phyloP scores from a whole-genome alignment of 1,140 invertebrate genomes.

The Anagrus nilaparvatae region DNA sequence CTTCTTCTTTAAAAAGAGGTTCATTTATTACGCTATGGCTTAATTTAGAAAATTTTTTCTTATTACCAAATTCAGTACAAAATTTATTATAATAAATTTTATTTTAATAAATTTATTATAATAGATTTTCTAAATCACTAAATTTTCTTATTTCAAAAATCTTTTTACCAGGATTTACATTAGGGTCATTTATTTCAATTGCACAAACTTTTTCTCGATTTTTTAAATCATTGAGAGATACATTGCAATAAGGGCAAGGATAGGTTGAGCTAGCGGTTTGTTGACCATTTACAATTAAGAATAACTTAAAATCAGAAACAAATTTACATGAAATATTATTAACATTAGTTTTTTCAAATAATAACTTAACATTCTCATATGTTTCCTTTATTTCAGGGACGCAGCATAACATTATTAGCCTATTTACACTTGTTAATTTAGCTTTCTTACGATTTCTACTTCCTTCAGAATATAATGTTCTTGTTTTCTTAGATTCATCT shows the following conservation, averaged over 20 bases:
- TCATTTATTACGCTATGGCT: constrained; percentile 4
- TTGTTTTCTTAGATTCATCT: background rate
- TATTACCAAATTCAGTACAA: background rate
- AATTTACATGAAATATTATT: too few species aligned
- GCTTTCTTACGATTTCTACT: too few species aligned
- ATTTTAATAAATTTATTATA: background rate
- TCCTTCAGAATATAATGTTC: background rate
- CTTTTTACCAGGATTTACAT: background rate
- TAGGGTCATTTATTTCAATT: background rate
- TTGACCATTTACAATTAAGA: constrained; percentile 2
- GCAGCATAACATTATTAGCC: too few species aligned
- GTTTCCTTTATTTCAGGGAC: too few species aligned
- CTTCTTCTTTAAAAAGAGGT: constrained; percentile 4
- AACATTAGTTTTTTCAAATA: too few species aligned
- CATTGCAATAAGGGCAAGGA: too few species aligned
- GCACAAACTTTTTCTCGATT: background rate
- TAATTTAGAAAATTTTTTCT: background rate
- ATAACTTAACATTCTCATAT: too few species aligned
- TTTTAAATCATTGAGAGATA: too few species aligned
- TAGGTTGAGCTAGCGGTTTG: constrained; percentile 4
- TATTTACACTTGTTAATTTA: too few species aligned
- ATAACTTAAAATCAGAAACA: too few species aligned
- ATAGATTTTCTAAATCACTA: background rate
- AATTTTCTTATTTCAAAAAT: constrained; percentile 1
- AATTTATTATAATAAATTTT: background rate